Percentiles rank a stretch among this genome's conserved stretches.
Evolutionary conservation across 2,888 invertebrate genomes (phyloP).

Genomic region (Andrena camellia): DNA sequence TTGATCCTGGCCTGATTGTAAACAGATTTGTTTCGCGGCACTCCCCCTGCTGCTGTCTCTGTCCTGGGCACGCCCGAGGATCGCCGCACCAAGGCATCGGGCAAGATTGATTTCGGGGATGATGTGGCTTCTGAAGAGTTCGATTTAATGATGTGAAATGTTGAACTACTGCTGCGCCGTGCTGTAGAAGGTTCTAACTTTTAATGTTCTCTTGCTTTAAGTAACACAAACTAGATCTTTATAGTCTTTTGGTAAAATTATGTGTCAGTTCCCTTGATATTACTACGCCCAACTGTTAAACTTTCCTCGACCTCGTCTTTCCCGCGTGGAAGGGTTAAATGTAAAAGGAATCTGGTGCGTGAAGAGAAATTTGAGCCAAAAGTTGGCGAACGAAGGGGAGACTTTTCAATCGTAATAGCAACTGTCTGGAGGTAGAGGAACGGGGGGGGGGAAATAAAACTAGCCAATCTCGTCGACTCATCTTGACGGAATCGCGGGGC

Average conservation of each 20-base stretch:
- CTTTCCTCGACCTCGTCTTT: no score
- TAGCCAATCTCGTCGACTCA: conserved; percentile 42
- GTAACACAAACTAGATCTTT: no score
- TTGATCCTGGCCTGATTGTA: conserved; percentile 35
- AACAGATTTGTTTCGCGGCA: conserved; percentile 31
- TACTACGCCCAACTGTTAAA: no score
- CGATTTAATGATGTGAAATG: not conserved
- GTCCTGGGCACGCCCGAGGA: not conserved
- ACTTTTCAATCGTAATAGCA: conserved; percentile 37
- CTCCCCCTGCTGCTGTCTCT: not conserved
- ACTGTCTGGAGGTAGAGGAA: not conserved
- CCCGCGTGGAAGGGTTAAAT: not conserved
- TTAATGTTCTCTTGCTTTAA: no score
- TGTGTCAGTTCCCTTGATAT: no score
- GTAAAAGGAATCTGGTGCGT: not conserved
- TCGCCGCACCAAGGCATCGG: no score
- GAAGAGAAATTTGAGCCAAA: not conserved
- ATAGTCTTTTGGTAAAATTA: no score
- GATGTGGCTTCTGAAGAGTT: not conserved
- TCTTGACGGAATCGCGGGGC: conserved; percentile 49
- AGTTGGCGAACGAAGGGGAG: not conserved
- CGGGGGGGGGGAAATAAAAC: conserved; percentile 35
- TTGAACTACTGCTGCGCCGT: not conserved
- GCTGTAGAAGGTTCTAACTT: not conserved
- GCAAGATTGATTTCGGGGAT: not conserved